Percentiles rank a stretch among this genome's conserved stretches.
Conservation (phyloP, 2,113 vertebrate species). For the Gavialis gangeticus region DNA sequence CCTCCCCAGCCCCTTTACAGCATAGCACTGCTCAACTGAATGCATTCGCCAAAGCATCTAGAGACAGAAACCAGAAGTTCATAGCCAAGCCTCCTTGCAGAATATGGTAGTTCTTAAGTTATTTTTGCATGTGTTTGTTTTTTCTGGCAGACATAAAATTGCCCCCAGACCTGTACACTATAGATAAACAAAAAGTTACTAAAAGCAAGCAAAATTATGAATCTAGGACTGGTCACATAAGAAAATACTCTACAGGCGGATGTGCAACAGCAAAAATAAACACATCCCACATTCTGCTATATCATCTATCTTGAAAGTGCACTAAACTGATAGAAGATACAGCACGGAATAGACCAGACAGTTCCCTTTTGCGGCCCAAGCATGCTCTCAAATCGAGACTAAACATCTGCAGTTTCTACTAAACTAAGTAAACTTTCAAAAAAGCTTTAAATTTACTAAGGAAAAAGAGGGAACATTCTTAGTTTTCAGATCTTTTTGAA, state of each 20-base stretch:
- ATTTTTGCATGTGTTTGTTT: no score
- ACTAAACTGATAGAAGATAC: neutral
- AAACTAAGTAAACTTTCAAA: neutral
- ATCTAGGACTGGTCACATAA: neutral
- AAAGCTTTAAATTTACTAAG: neutral
- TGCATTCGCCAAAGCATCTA: no score
- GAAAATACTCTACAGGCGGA: neutral
- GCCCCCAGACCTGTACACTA: neutral
- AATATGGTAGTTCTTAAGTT: no score
- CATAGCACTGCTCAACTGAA: no score
- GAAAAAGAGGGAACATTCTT: neutral
- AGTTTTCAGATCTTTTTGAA: neutral
- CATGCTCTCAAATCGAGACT: neutral
- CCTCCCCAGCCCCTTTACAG: no score
- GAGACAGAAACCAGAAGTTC: no score
- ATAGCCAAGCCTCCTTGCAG: no score
- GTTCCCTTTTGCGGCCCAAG: neutral
- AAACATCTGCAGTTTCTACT: neutral
- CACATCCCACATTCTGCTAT: neutral
- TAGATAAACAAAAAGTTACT: neutral
- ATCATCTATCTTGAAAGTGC: conserved; percentile 2
- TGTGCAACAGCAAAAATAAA: neutral
- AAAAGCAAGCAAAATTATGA: neutral
- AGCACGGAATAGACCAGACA: neutral
- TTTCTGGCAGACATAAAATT: no score